These are phyloP conservation scores for Parambassis ranga DNA, from an alignment of 2,797 vertebrate species.

Conservation along the genomic window DNA sequence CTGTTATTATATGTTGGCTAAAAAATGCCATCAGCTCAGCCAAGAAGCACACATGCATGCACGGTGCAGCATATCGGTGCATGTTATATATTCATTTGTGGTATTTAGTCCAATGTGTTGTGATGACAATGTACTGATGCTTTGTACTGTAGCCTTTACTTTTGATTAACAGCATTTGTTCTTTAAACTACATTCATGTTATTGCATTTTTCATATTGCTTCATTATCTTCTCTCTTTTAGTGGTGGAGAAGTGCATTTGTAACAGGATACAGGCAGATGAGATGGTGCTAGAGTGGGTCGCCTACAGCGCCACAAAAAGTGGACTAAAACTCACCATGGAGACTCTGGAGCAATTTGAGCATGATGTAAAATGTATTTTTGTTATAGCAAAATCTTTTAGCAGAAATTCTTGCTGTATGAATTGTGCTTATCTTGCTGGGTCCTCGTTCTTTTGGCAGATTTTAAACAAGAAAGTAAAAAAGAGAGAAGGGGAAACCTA, in stretches of 20 bases:
- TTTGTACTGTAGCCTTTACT: no score
- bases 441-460: constrained; percentile 72
- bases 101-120: neutral
- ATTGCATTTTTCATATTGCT: no score
- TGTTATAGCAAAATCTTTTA: no score
- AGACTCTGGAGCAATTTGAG: constrained; percentile 83
- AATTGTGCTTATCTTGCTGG: neutral
- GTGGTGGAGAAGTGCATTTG: constrained; percentile 87
- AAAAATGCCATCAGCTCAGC: neutral
- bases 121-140: no score
- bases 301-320: constrained; percentile 83
- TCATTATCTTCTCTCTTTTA: constrained; percentile 49
- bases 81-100: no score
- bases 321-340: constrained; percentile 64
- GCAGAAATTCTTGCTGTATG: neutral
- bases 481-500: constrained; percentile 59
- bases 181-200: neutral
- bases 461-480: constrained; percentile 76
- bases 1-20: fast-evolving
- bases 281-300: constrained; percentile 82
- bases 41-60: neutral
- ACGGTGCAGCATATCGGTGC: neutral
- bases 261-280: constrained; percentile 73
- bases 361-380: constrained; percentile 92
- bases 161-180: neutral